phyloP scores from a whole-genome alignment of 2,888 invertebrate species.

The Synergus japonicus region DNA sequence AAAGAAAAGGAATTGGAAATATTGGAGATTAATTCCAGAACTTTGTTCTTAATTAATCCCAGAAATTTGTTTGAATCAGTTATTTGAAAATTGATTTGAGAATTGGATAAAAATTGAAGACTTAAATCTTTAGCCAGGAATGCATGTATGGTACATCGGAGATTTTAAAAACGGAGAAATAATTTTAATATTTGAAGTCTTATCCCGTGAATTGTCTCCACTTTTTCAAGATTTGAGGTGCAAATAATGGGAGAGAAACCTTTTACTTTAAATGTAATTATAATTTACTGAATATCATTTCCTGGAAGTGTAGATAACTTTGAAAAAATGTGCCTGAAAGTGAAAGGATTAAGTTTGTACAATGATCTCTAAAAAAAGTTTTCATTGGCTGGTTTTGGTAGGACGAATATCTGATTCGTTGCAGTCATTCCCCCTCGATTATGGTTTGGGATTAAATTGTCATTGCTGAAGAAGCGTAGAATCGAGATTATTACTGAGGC shows the following conservation, averaged over 20 bases:
- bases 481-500: constrained; percentile 5
- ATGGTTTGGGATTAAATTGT: not conserved
- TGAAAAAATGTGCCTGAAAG: not conserved
- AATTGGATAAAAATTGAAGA: too few species aligned
- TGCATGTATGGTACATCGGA: too few species aligned
- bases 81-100: too few species aligned
- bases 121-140: too few species aligned
- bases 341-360: not conserved
- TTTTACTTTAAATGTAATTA: not conserved
- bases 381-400: not conserved
- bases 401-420: constrained; percentile 6
- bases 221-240: not conserved
- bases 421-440: not conserved
- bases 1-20: not conserved
- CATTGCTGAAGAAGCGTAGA: not conserved
- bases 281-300: not conserved
- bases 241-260: not conserved
- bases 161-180: not conserved
- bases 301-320: not conserved
- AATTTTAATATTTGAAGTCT: not conserved
- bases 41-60: not conserved
- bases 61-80: too few species aligned
- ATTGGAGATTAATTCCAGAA: not conserved
- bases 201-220: not conserved
- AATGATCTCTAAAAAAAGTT: not conserved